phyloP scores from a whole-genome alignment of 2,797 vertebrate species.

The Pseudotriccus pelzelni region DNA sequence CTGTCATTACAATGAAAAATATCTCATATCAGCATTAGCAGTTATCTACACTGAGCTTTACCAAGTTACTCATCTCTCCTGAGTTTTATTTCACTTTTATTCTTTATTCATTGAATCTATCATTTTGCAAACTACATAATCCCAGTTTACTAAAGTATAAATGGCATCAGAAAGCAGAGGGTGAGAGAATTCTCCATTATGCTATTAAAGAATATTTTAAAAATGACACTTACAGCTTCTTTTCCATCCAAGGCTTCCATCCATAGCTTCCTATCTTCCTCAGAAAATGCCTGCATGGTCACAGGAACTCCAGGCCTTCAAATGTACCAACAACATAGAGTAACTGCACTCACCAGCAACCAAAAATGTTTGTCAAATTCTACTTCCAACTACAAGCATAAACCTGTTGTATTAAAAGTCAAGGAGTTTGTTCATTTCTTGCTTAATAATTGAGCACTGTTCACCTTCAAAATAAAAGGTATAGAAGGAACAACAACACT shows the following conservation, averaged over 20 bases:
- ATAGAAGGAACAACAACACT: not conserved
- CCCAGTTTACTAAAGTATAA: not conserved
- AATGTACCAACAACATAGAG: not conserved
- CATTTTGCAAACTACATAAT: not conserved
- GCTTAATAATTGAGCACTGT: not conserved
- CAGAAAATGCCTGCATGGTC: constrained; percentile 92
- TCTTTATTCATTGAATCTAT: not conserved
- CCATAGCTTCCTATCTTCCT: constrained; percentile 93
- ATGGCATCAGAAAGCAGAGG: not conserved
- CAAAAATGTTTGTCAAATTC: not conserved
- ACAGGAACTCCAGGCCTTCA: constrained; percentile 87
- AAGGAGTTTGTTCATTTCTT: not conserved
- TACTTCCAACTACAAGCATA: not conserved
- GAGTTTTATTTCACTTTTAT: not conserved
- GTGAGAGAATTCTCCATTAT: not conserved
- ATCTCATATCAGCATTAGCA: not conserved
- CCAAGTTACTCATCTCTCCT: not conserved
- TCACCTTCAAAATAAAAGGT: not conserved
- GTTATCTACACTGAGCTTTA: not conserved
- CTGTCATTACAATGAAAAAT: not conserved
- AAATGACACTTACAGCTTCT: constrained; percentile 85
- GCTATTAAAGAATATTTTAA: not conserved
- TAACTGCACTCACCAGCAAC: not conserved
- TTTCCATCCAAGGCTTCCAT: constrained; percentile 96
- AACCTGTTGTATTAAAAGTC: not conserved